Conservation (phyloP, 2,113 vertebrate species). For the Orthonyx spaldingii region DNA sequence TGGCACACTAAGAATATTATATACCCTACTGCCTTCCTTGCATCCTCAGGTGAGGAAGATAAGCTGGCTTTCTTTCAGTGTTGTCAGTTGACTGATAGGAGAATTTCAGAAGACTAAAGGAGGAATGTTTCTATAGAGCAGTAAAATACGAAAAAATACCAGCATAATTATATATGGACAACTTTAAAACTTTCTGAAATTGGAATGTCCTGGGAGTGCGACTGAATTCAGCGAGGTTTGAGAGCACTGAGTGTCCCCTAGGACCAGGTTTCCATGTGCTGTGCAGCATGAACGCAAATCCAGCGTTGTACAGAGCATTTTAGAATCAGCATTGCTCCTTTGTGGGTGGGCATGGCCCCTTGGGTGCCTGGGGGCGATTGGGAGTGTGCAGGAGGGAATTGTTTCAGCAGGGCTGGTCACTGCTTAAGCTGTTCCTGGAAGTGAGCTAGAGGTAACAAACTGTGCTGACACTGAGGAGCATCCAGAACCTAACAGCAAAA, state of each 20-base stretch:
- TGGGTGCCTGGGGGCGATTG: neutral
- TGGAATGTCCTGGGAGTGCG: neutral
- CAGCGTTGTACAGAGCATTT: neutral
- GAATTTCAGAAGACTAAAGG: neutral
- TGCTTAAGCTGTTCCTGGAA: neutral
- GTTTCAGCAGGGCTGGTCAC: neutral
- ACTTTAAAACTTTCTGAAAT: neutral
- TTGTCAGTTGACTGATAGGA: neutral
- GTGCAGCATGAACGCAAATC: neutral
- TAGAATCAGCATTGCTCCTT: neutral
- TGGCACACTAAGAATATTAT: neutral
- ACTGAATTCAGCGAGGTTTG: neutral
- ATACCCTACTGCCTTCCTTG: neutral
- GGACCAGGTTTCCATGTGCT: neutral
- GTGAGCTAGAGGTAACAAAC: neutral
- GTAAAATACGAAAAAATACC: neutral
- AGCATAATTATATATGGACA: neutral
- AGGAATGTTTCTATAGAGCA: neutral
- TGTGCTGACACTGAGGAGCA: accelerated
- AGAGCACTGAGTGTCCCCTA: neutral
- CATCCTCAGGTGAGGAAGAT: neutral
- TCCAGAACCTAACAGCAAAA: neutral
- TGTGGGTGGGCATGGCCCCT: too few relatives aligned
- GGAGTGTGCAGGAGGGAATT: neutral
- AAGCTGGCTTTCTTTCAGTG: neutral